These are phyloP conservation scores for Erebia ligea DNA, from an alignment of 2,888 invertebrate genomes.

Conservation along the genomic window DNA sequence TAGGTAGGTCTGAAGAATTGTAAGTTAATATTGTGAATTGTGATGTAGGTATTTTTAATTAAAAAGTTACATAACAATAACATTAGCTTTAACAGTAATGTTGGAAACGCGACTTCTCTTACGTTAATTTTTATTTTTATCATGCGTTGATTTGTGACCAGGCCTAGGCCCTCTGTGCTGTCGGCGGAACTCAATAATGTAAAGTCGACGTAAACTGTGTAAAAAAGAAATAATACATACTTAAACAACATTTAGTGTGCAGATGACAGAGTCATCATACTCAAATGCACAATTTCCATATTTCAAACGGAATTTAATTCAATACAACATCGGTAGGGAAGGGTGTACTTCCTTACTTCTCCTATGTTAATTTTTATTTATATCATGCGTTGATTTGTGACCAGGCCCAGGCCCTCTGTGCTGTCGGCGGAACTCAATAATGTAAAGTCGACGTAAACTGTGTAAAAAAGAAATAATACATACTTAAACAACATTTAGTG, in stretches of 20 bases:
- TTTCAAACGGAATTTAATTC: constrained; percentile 43
- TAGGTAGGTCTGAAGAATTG: too few relatives aligned
- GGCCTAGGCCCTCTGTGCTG: too few relatives aligned
- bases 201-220: not conserved
- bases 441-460: not conserved
- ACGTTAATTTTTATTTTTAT: too few relatives aligned
- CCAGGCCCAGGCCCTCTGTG: too few relatives aligned
- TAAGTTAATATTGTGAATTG: too few relatives aligned
- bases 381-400: too few relatives aligned
- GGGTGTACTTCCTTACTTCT: constrained; percentile 54
- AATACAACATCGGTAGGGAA: constrained; percentile 46
- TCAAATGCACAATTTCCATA: constrained; percentile 15
- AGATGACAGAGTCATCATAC: not conserved
- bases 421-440: not conserved
- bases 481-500: not conserved
- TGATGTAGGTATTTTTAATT: too few relatives aligned
- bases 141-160: too few relatives aligned
- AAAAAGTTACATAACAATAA: too few relatives aligned
- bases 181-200: not conserved
- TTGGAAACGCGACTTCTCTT: too few relatives aligned
- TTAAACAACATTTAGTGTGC: not conserved
- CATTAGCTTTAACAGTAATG: too few relatives aligned
- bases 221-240: constrained; percentile 1
- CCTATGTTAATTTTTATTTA: too few relatives aligned
- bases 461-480: constrained; percentile 5